Evolutionary conservation across 37 sponge, comb jelly and placozoan genomes (phyloP), one percentile per base, ranked within the genome.

Genomic region (Halichondria panicea): DNA sequence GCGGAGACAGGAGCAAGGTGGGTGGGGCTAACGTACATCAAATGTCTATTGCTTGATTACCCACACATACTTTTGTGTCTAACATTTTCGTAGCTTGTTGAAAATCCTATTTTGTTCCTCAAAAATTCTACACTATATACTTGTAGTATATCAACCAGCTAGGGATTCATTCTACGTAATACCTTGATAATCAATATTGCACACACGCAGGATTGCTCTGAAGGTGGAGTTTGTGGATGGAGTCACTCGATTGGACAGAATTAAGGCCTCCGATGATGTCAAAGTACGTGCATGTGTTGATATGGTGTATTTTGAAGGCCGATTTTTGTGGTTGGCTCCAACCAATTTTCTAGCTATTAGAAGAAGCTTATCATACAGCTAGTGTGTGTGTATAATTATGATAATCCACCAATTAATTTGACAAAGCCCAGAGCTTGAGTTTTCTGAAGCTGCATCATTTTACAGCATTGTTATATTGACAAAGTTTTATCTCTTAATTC

Each of bases 171-270:
- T n/a, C n/a, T n/a, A n/a, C n/a, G 25, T 60, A 22, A 13, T 60
- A 9, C 25, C 11, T 11, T 48, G 52, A 4, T 34, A 27, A 30
- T 5, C 35, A 21, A 21, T 34, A 4, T 9, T 32, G n/a, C 46
- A 3, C 35, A 40, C 37, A 13, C 32, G 27, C 61, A 88, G 88
- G 71, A 54, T 88, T 2, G 21, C 42, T 31, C 35, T 88, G 46
- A 40, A 64, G 35, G 88, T 88, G 15, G 77, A 62, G 67, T 88
- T 82, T 77, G 83, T 82, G 39, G 88, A 88, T 77, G 88, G 88
- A 2, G 81, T 76, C 12, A 77, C 54, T 1, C 39, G 88, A 56
- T 74, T 88, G 15, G 78, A 88, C 8, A 43, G 54, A 3, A 77
- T 78, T 72, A 56, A 66, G 58, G 80, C 68, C 36, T 66, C 65